These are phyloP conservation scores for Brachynemurus nebulosus DNA, from an alignment of 2,888 invertebrate genomes.

Conservation along the genomic window DNA sequence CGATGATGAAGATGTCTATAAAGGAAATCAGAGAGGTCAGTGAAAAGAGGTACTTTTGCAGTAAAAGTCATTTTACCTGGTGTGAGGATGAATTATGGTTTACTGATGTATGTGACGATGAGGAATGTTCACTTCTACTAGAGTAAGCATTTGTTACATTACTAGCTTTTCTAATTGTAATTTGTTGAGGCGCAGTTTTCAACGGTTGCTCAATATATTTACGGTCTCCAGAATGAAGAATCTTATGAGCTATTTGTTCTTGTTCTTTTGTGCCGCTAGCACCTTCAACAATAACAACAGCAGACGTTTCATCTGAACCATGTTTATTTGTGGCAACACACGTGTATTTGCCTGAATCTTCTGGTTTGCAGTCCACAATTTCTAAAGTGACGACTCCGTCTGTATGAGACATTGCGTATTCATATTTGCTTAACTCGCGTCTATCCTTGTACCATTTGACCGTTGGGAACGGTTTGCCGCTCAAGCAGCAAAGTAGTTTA, in stretches of 20 bases:
- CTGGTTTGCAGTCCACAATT: slow-evolving; percentile 84
- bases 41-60: background rate
- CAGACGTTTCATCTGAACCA: slow-evolving; percentile 89
- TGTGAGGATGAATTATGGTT: slow-evolving; percentile 7
- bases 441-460: slow-evolving; percentile 90
- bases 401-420: slow-evolving; percentile 79
- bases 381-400: slow-evolving; percentile 97
- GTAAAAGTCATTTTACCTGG: slow-evolving; percentile 6
- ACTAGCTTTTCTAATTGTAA: slow-evolving; percentile 48
- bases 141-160: slow-evolving; percentile 29
- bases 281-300: slow-evolving; percentile 92
- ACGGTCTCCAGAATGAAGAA: slow-evolving; percentile 77
- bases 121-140: slow-evolving; percentile 33
- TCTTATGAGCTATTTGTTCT: slow-evolving; percentile 70
- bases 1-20: slow-evolving; percentile 6
- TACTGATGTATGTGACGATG: slow-evolving; percentile 29
- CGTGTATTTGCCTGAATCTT: slow-evolving; percentile 92
- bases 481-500: slow-evolving; percentile 93
- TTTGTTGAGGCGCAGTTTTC: slow-evolving; percentile 63
- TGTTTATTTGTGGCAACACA: slow-evolving; percentile 89
- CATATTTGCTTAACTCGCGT: slow-evolving; percentile 77
- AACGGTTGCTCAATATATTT: slow-evolving; percentile 76
- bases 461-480: slow-evolving; percentile 87
- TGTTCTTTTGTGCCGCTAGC: slow-evolving; percentile 69
- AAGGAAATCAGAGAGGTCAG: background rate